A percentile compares a stretch with the other conserved stretches of the same genome.
Evolutionary conservation across 2,113 vertebrate genomes (phyloP).

Genomic region (Thalassarche chlororhynchos): DNA sequence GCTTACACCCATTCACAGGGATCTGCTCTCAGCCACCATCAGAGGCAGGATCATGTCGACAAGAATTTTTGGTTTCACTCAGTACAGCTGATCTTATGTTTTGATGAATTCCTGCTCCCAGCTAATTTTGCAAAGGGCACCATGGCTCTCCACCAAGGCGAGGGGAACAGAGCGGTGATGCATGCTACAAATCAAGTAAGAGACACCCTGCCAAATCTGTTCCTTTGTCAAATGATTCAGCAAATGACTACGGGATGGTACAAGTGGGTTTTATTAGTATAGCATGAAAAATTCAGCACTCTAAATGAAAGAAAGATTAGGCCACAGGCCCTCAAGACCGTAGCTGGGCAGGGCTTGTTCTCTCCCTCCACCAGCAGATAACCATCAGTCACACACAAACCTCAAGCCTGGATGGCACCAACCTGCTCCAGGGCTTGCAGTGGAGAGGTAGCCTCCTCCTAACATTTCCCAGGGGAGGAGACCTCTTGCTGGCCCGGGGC

Average conservation of each 20-base stretch:
- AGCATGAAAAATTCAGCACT: not conserved
- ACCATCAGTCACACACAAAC: not conserved
- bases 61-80: not conserved
- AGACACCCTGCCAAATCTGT: not conserved
- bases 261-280: not conserved
- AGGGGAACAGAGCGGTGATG: not conserved
- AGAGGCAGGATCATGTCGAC: not conserved
- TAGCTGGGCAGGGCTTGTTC: not conserved
- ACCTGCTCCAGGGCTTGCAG: not conserved
- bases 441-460: not conserved
- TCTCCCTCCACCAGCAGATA: not conserved
- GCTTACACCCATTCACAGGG: not conserved
- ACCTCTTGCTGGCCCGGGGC: not conserved
- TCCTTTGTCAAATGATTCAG: not conserved
- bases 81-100: not conserved
- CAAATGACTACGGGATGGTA: not conserved
- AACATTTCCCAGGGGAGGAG: not conserved
- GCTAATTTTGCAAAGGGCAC: not conserved
- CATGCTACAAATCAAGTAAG: not conserved
- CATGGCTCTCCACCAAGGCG: not conserved
- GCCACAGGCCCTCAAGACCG: not conserved
- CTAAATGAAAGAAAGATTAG: not conserved
- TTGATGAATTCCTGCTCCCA: not conserved
- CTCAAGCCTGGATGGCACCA: not conserved
- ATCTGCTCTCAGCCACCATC: not conserved